These are phyloP conservation scores for Drosophila saltans DNA, from an alignment of 1,140 invertebrate species.

Conservation along the genomic window DNA sequence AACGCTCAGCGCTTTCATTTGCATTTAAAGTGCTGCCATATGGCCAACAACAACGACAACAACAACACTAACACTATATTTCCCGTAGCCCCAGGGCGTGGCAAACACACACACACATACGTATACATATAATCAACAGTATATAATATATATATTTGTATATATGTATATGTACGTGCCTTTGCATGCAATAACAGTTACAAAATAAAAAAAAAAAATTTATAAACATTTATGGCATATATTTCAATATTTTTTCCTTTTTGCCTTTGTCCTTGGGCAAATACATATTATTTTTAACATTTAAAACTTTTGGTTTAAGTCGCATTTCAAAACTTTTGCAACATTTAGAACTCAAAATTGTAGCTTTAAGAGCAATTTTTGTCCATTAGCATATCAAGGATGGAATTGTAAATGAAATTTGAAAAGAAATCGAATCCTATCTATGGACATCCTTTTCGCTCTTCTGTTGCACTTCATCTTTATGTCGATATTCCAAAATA, in stretches of 20 bases:
- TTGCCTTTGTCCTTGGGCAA: background rate
- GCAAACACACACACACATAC: slow-evolving; percentile 12
- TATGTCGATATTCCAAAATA: no score
- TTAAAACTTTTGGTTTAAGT: background rate
- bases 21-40: slow-evolving; percentile 80
- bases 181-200: slow-evolving; percentile 16
- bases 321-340: background rate
- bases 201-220: background rate
- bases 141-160: background rate
- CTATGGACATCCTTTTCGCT: no score
- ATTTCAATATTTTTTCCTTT: background rate
- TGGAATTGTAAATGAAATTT: no score
- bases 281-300: no score
- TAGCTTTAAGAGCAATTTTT: background rate
- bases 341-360: background rate
- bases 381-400: no score
- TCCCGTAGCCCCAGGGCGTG: slow-evolving; percentile 32
- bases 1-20: slow-evolving; percentile 67
- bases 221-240: slow-evolving; percentile 4
- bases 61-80: slow-evolving; percentile 22
- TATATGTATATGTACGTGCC: slow-evolving; percentile 1
- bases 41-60: slow-evolving; percentile 54
- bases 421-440: no score
- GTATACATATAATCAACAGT: slow-evolving; percentile 11
- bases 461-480: no score